Percentiles rank a stretch among this genome's conserved stretches.
phyloP scores from a whole-genome alignment of 2,888 invertebrate genomes.

The Pheosia tremula region DNA sequence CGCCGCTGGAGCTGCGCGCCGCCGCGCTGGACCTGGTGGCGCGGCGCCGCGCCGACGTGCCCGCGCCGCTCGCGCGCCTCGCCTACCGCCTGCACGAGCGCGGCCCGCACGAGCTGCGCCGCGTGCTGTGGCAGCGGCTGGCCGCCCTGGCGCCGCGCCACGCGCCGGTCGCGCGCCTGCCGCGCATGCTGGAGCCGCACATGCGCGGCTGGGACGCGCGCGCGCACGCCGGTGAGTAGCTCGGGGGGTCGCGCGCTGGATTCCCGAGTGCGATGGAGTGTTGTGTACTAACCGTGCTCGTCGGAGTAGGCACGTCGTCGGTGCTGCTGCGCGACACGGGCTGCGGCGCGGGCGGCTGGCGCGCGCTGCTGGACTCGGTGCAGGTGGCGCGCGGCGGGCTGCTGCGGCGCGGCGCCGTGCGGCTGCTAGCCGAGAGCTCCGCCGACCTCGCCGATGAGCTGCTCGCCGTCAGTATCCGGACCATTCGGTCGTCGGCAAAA shows the following conservation, averaged over 20 bases:
- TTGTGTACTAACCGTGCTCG: neutral
- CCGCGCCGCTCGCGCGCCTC: constrained; percentile 38
- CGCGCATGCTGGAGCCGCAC: constrained; percentile 27
- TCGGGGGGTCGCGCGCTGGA: neutral
- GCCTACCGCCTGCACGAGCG: constrained; percentile 35
- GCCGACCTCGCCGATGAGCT: constrained; percentile 23
- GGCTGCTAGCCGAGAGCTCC: constrained; percentile 34
- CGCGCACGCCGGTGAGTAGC: constrained; percentile 40
- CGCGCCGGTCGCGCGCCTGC: constrained; percentile 37
- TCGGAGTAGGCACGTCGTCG: constrained; percentile 42
- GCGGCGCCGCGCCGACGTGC: constrained; percentile 27
- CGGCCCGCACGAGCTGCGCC: constrained; percentile 57
- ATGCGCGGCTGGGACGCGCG: constrained; percentile 48
- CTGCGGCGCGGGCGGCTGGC: constrained; percentile 45
- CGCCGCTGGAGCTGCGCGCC: constrained; percentile 51
- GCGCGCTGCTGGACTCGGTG: constrained; percentile 53
- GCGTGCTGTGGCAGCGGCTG: constrained; percentile 61
- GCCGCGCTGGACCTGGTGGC: constrained; percentile 55
- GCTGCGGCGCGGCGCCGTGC: constrained; percentile 60
- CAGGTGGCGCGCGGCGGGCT: constrained; percentile 59
- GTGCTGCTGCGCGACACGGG: constrained; percentile 54
- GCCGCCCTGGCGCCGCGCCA: constrained; percentile 35
- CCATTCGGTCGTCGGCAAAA: no score
- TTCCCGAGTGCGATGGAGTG: neutral
- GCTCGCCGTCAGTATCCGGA: constrained; percentile 36